Conservation (phyloP, 2,797 vertebrate genomes). For the Tapera naevia region DNA sequence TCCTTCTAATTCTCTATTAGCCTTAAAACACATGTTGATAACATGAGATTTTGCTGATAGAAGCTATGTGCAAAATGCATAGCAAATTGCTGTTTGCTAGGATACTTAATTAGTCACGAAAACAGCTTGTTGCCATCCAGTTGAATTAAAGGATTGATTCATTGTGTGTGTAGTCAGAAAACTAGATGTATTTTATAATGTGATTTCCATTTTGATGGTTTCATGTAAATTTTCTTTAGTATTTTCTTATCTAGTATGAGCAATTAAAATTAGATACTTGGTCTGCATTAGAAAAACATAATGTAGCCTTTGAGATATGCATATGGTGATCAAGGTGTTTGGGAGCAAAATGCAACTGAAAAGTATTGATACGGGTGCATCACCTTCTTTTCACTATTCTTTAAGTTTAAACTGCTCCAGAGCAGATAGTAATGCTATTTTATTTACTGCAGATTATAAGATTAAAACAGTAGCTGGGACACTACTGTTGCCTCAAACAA, state of each 20-base stretch:
- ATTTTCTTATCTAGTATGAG: neutral
- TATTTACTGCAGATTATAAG: neutral
- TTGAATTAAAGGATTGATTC: neutral
- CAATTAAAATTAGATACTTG: neutral
- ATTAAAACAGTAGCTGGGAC: neutral
- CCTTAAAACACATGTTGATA: neutral
- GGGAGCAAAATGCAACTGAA: neutral
- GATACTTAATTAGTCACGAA: neutral
- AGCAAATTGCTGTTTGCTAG: neutral
- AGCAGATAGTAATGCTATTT: neutral
- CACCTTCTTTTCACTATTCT: neutral
- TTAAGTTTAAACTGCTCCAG: no score
- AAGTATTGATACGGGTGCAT: fast-evolving
- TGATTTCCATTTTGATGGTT: neutral
- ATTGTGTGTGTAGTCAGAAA: neutral
- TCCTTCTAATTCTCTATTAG: neutral
- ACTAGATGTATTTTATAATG: neutral
- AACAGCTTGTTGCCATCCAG: neutral
- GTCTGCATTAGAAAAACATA: neutral
- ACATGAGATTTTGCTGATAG: neutral
- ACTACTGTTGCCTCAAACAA: neutral
- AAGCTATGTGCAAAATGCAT: neutral
- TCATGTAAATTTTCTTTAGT: neutral
- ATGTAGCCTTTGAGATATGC: neutral
- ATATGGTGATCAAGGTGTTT: neutral